Conservation (phyloP, 2,888 invertebrate species). For the Odontomyia ornata region DNA sequence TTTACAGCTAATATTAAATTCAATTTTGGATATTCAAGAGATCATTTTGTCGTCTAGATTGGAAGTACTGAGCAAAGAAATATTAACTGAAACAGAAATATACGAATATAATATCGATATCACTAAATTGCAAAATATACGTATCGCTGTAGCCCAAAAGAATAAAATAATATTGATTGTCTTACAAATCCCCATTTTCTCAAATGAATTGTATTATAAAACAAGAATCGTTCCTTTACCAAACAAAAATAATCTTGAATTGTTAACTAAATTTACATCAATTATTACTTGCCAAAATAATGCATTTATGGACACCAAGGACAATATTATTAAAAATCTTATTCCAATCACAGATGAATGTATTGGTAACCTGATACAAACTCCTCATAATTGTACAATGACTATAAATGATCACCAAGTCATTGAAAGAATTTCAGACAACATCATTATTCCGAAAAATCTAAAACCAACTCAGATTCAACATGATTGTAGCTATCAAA, state of each 20-base stretch:
- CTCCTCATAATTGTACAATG: not conserved
- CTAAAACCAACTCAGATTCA: not conserved
- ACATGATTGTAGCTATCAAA: constrained; percentile 25
- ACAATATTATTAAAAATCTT: not conserved
- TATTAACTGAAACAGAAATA: not conserved
- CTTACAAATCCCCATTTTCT: not conserved
- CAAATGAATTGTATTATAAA: not conserved
- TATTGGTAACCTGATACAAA: not conserved
- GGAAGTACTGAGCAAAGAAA: no score
- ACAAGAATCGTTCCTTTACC: not conserved
- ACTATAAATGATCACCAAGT: not conserved
- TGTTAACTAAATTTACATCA: not conserved
- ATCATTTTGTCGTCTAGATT: no score
- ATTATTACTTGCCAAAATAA: not conserved
- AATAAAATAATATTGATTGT: not conserved
- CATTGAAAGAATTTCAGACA: not conserved
- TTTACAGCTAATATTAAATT: no score
- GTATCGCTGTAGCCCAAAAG: not conserved
- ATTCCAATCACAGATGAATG: not conserved
- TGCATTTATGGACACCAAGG: not conserved
- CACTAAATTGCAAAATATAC: not conserved
- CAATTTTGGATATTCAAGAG: no score
- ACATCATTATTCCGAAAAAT: constrained; percentile 8
- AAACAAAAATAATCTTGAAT: not conserved
- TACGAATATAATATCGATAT: not conserved